These are phyloP conservation scores for Torymus auratus DNA, from an alignment of 2,888 invertebrate species.

Conservation along the genomic window DNA sequence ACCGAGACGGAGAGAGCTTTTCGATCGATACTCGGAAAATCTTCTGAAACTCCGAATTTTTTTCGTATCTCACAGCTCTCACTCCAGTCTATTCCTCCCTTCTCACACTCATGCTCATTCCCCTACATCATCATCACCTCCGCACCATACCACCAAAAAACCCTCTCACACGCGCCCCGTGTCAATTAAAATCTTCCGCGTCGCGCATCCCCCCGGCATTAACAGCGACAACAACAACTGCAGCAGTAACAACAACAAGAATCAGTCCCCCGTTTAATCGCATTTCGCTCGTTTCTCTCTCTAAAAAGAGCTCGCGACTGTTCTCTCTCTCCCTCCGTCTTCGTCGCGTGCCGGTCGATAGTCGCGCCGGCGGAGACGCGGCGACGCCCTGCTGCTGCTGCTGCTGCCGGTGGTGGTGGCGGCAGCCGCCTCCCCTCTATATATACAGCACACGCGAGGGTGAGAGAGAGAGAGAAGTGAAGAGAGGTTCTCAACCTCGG, in stretches of 20 bases:
- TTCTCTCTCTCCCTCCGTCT: conserved; percentile 55
- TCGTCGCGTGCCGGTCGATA: conserved; percentile 72
- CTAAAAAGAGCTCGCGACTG: not conserved
- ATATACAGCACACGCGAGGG: conserved; percentile 61
- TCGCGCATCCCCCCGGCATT: too few relatives aligned
- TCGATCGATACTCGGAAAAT: too few relatives aligned
- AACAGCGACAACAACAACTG: too few relatives aligned
- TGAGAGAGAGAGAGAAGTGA: not conserved
- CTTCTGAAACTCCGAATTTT: too few relatives aligned
- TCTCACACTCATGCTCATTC: too few relatives aligned
- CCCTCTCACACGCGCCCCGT: not conserved
- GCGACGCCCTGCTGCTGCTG: conserved; percentile 75
- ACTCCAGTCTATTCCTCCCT: too few relatives aligned
- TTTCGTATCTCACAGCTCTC: too few relatives aligned
- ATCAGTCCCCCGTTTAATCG: conserved; percentile 37
- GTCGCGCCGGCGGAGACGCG: conserved; percentile 75
- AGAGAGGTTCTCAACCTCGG: conserved; percentile 72
- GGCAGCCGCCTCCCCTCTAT: conserved; percentile 5
- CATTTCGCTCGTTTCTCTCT: conserved; percentile 30
- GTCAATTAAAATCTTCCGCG: not conserved
- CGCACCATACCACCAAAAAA: too few relatives aligned
- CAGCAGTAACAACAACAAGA: too few relatives aligned
- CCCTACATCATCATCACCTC: too few relatives aligned
- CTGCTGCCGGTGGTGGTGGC: conserved; percentile 64
- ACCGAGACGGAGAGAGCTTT: too few relatives aligned